Percentiles rank a stretch among this genome's conserved stretches.
These are phyloP conservation scores for Parochlus steinenii DNA, from an alignment of 2,888 invertebrate species.

Conservation along the genomic window DNA sequence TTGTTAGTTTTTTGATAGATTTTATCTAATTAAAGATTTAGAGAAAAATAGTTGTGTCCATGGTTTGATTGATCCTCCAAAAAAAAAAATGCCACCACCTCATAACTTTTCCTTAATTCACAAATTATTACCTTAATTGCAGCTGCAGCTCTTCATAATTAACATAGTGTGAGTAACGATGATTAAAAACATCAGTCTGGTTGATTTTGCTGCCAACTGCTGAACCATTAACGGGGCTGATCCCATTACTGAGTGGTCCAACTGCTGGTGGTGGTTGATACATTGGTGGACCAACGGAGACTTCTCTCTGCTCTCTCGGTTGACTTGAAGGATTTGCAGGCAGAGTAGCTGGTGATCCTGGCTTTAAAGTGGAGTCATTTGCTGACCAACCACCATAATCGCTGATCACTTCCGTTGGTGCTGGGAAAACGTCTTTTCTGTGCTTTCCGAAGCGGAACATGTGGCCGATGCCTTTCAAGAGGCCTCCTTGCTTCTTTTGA, in stretches of 20 bases:
- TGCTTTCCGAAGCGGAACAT: constrained; percentile 40
- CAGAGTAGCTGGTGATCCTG: constrained; percentile 12
- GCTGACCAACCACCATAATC: constrained; percentile 9
- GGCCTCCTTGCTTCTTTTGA: constrained; percentile 51
- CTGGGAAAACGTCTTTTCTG: constrained; percentile 32
- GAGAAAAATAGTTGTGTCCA: too few species aligned
- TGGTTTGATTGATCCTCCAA: too few species aligned
- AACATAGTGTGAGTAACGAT: constrained; percentile 49
- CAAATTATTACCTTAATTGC: constrained; percentile 69
- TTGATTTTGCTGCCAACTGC: constrained; percentile 13
- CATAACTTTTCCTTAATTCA: too few species aligned
- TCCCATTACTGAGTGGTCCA: constrained; percentile 6
- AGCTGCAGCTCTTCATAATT: constrained; percentile 76
- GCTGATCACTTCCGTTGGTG: constrained; percentile 11
- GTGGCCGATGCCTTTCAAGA: constrained; percentile 43
- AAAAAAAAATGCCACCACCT: too few species aligned
- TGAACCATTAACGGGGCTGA: constrained; percentile 4
- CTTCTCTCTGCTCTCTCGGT: constrained; percentile 9
- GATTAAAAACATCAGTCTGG: constrained; percentile 30
- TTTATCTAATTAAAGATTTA: too few species aligned
- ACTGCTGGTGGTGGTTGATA: constrained; percentile 30
- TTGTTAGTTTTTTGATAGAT: too few species aligned
- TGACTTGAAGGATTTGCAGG: constrained; percentile 18
- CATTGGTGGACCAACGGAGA: constrained; percentile 23
- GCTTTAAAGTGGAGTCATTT: constrained; percentile 6